Conservation (phyloP, 30 jellyfish, hydroid and myxozoan genomes). For the Cassiopea xamachana region DNA sequence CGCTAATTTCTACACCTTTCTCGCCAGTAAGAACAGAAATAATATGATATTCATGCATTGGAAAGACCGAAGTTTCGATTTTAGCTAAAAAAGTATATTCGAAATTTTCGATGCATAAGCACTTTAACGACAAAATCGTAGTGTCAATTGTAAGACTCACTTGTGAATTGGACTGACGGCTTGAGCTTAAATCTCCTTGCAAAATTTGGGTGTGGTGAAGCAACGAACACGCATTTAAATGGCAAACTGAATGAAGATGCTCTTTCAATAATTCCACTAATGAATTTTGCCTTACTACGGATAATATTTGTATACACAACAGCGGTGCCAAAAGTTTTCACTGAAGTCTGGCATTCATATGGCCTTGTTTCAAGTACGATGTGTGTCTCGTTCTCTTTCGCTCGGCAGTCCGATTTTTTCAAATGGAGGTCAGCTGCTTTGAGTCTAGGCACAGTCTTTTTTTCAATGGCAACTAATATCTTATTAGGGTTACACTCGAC, state of each 20-base stretch:
- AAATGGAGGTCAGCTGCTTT: slow-evolving; percentile 57
- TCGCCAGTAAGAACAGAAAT: no score
- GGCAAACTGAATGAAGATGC: slow-evolving; percentile 42
- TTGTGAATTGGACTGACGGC: slow-evolving; percentile 36
- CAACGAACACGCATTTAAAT: slow-evolving; percentile 56
- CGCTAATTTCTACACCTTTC: no score
- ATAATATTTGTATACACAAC: slow-evolving; percentile 47
- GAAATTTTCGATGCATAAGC: no score
- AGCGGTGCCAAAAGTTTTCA: slow-evolving; percentile 27
- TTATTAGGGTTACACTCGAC: slow-evolving; percentile 45
- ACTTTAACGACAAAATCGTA: no score
- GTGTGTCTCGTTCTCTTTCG: slow-evolving; percentile 75
- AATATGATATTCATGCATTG: no score
- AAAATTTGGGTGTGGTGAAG: not conserved
- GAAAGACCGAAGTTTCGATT: no score
- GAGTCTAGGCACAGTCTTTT: slow-evolving; percentile 13
- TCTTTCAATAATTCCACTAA: slow-evolving; percentile 48
- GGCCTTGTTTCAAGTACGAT: slow-evolving; percentile 54
- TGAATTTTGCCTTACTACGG: not conserved
- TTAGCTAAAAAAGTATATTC: no score
- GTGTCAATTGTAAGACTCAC: not conserved
- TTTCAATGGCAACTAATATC: slow-evolving; percentile 50
- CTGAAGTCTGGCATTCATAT: slow-evolving; percentile 50
- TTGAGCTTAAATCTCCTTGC: slow-evolving; percentile 25
- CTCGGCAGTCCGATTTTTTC: slow-evolving; percentile 49